Evolutionary conservation across 2,888 invertebrate genomes (phyloP).

Genomic region (Megaustenia siamemsis): DNA sequence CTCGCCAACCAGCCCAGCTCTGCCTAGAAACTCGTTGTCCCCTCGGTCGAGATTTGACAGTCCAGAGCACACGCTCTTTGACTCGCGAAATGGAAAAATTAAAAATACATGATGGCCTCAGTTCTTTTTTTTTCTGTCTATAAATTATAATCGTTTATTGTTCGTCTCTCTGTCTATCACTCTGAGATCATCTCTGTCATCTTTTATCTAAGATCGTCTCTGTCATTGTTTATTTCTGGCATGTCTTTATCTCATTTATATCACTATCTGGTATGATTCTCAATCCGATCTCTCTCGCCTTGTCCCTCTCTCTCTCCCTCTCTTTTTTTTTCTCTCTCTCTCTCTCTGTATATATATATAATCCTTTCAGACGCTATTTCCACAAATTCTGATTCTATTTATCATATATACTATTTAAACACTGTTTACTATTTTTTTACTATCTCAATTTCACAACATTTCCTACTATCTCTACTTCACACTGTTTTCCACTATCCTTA

Average conservation of each 20-base stretch:
- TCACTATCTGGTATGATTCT: neutral
- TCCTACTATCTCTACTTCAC: constrained; percentile 1
- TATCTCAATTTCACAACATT: no score
- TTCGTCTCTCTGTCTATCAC: no score
- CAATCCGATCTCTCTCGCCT: neutral
- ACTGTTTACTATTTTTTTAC: no score
- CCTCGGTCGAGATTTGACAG: neutral
- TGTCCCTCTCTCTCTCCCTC: constrained; percentile 2
- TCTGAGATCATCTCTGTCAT: no score
- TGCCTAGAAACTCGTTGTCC: neutral
- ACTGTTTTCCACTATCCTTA: neutral
- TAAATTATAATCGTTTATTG: no score
- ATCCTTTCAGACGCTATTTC: no score
- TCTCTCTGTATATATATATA: neutral
- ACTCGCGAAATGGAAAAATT: neutral
- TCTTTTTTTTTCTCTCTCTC: neutral
- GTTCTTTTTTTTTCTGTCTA: no score
- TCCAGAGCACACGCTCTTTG: neutral
- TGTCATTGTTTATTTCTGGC: no score
- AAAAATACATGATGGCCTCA: no score
- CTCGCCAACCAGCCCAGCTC: neutral
- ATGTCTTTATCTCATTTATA: neutral
- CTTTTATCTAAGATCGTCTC: no score
- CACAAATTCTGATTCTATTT: no score
- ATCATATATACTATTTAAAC: no score